Conservation (phyloP, 53 echinoderm and acorn worm species). For the Crossaster papposus region DNA sequence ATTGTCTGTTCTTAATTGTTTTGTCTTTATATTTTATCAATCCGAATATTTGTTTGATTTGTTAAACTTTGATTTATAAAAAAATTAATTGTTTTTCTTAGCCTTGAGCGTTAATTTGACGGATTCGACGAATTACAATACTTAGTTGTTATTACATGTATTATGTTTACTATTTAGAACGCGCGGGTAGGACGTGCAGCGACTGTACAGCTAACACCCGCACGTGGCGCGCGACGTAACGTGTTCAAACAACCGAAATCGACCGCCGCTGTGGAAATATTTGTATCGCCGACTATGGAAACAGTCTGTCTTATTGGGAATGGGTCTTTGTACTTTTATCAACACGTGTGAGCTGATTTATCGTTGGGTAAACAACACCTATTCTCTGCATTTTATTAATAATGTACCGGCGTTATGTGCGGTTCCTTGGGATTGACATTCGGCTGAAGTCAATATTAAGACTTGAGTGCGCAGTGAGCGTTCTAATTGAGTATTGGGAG, state of each 20-base stretch:
- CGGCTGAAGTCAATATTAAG: neutral
- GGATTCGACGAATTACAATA: no score
- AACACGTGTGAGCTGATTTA: neutral
- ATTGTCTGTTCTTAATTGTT: no score
- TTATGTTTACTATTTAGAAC: neutral
- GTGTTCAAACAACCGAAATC: conserved; percentile 27
- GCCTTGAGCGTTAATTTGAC: no score
- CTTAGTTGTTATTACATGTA: no score
- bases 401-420: neutral
- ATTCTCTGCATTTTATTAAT: neutral
- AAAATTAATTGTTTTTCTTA: no score
- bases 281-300: neutral
- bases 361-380: neutral
- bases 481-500: no score
- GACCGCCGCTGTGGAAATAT: neutral
- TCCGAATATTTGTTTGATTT: no score
- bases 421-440: neutral
- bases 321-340: neutral
- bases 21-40: no score
- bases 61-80: no score
- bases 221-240: neutral
- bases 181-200: neutral
- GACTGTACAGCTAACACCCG: neutral
- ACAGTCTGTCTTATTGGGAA: neutral
- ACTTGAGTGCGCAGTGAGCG: no score